Percentiles rank a stretch among this genome's conserved stretches.
These are phyloP conservation scores for Polyodon spathula DNA, from an alignment of 2,113 vertebrate species.

Conservation along the genomic window DNA sequence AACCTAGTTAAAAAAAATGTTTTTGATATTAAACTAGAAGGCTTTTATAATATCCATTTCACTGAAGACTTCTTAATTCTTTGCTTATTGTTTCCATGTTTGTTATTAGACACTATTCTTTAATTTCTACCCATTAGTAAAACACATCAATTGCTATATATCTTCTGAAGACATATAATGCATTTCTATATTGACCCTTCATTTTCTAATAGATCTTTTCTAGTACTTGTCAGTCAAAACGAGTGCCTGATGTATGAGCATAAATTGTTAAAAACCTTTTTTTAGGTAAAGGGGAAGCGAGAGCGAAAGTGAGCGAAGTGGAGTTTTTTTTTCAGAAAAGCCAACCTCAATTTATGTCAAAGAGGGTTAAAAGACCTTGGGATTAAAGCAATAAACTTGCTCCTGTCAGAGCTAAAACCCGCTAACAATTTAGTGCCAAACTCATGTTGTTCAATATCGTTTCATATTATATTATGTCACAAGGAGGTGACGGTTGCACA, in stretches of 20 bases:
- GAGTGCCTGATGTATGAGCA: constrained; percentile 65
- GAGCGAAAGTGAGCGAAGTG: constrained; percentile 59
- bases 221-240: constrained; percentile 72
- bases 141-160: constrained; percentile 15
- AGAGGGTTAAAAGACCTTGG: constrained; percentile 90
- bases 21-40: constrained; percentile 52
- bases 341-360: constrained; percentile 99
- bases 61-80: constrained; percentile 20
- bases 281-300: constrained; percentile 78
- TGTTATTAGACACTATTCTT: constrained; percentile 26
- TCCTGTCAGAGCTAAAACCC: constrained; percentile 91
- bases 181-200: constrained; percentile 45
- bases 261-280: constrained; percentile 80
- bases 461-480: constrained; percentile 94
- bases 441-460: constrained; percentile 93
- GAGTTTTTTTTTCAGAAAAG: constrained; percentile 69
- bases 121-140: constrained; percentile 16
- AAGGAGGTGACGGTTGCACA: constrained; percentile 78
- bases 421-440: constrained; percentile 98
- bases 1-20: constrained; percentile 35
- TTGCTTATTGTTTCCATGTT: constrained; percentile 27
- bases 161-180: constrained; percentile 20
- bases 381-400: constrained; percentile 97
- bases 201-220: constrained; percentile 56
- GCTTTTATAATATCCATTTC: constrained; percentile 41